Evolutionary conservation across 2,113 vertebrate genomes (phyloP), one percentile per base, ranked within the genome.

Genomic region (Austrofundulus limnaeus): DNA sequence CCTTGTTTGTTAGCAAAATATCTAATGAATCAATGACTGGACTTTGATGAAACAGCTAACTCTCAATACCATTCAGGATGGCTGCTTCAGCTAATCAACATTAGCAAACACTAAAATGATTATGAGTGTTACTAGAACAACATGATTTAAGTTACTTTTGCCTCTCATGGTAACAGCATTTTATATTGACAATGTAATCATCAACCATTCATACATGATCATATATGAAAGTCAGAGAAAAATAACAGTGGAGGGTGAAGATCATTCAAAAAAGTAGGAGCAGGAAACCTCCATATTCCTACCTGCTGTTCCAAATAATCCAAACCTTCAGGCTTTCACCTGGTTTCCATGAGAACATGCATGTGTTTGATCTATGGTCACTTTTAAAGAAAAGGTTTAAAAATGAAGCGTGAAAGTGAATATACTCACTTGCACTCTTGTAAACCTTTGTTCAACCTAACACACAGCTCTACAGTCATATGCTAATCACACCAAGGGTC

Each of bases 401-500:
- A 42, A 49, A 50, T 12, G 14, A 55, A 43, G 0, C 39, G 11
- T 10, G 21, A 2, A 39, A 16, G 3, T 4, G 9, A 24, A 51
- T 12, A 28, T 1, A 3, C 42, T 25, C 42, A 34, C 42, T 16
- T 11, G 25, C 8, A 10, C 37, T 25, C 23, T 19, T 50, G 31
- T 57, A 45, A 75, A 70, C 69, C 37, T 84, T 82, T 34, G 24
- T 64, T 69, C 56, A 7, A 24, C 19, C 20, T 21, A 46, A 67
- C 70, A 28, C 46, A 24, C 41, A 37, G 55, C 41, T 39, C 56
- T 70, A 25, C 0, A 74, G 85, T 87, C 89, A 88, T 85, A 78
- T 58, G 82, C 62, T 58, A 49, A 80, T 89, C 84, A 81, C 57
- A 59, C 56, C 65, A 49, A 2, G 68, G 88, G 81, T 91, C 90